Base-by-base conservation (phyloP, 2,113 vertebrate species). In the Paracanthobrama guichenoti region DNA sequence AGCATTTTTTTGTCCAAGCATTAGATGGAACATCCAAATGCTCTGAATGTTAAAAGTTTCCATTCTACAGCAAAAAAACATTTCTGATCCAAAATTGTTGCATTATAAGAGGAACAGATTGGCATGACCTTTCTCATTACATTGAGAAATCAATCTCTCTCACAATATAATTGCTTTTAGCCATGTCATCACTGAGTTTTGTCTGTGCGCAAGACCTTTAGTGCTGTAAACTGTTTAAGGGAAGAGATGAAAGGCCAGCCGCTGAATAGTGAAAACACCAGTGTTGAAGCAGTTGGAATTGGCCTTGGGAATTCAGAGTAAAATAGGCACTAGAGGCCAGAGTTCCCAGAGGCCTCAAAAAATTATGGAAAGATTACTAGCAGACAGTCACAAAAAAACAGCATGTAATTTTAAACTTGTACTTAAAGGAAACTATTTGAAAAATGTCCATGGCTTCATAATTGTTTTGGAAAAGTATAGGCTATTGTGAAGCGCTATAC, bases 311-410 rank as follows among this genome's bases (percentile, higher is more conserved):
- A 28, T 18, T 55, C 26, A 20, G 16, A 13, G 62, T 35, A 67
- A 67, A 66, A n/a, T 18, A 53, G n/a, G 4, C 57, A 28, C 16
- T 6, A 50, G 48, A 31, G 69, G n/a, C 69, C 13, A 46, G 22
- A 18, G 57, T 35, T 67, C 79, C 20, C 79, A 53, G 62, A 28
- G 42, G 78, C 9, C 78, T 28, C 6, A 64, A 10, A 79, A 80
- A 66, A 35, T 28, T 44, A 48, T 22, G 39, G 69, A 73, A 46
- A n/a, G 42, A 46, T n/a, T 73, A 46, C 24, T 7, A 24, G 12
- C 12, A 55, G 53, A 22, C 18, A 24, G 22, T 46, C 12, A 72
- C 35, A 12, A 2, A 22, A n/a, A 18, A 69, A 42, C 22, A 12
- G 35, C 5, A 42, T 39, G 39, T 20, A 20, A 9, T 71, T 71